phyloP scores from a whole-genome alignment of 2,113 vertebrate species.

The Zingel zingel region DNA sequence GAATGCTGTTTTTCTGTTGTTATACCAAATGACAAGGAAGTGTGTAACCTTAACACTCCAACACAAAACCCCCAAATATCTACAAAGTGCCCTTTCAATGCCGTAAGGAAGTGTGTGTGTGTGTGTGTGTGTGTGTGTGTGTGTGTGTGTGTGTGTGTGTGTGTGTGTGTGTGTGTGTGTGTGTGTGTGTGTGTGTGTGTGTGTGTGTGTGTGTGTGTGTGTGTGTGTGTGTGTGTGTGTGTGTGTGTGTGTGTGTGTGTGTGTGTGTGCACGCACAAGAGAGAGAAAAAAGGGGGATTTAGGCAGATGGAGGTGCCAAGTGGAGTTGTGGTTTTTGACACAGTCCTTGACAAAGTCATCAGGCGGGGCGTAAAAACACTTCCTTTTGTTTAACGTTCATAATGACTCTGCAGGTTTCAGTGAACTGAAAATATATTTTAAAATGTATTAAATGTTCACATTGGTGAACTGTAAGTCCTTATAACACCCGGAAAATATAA shows the following conservation, averaged over 20 bases:
- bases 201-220: neutral
- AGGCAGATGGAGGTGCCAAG: slow-evolving; percentile 39
- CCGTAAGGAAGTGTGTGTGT: slow-evolving; percentile 72
- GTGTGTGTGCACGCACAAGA: neutral
- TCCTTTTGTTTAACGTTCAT: slow-evolving; percentile 56
- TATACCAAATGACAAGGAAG: slow-evolving; percentile 88
- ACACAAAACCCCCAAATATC: slow-evolving; percentile 84
- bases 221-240: too few species aligned
- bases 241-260: neutral
- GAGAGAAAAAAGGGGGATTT: neutral
- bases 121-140: slow-evolving; percentile 49
- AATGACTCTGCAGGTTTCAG: slow-evolving; percentile 47
- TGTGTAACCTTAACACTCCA: slow-evolving; percentile 85
- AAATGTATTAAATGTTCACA: neutral
- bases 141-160: slow-evolving; percentile 6
- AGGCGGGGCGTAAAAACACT: slow-evolving; percentile 54
- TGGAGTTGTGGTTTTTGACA: slow-evolving; percentile 66
- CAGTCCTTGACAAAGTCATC: slow-evolving; percentile 65
- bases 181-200: neutral
- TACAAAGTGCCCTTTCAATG: slow-evolving; percentile 82
- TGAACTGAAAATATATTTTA: slow-evolving; percentile 14
- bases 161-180: neutral
- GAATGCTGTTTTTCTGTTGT: slow-evolving; percentile 85
- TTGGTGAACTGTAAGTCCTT: neutral
- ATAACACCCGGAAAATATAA: neutral